phyloP scores from a whole-genome alignment of 2,888 invertebrate genomes.

The Caenorhabditis virilis region DNA sequence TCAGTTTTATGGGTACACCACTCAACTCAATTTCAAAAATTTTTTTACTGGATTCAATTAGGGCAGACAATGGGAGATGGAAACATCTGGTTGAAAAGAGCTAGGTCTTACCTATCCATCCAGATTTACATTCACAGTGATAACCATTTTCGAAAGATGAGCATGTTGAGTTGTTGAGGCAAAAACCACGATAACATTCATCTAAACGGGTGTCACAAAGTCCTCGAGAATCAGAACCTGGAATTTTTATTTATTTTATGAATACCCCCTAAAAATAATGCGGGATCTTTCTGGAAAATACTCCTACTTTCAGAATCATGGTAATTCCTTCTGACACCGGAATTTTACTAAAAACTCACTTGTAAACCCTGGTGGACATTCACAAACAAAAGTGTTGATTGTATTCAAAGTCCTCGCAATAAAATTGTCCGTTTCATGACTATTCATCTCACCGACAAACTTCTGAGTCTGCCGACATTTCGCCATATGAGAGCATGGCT shows the following conservation, averaged over 20 bases:
- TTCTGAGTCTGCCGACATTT: slow-evolving; percentile 62
- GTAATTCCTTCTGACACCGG: too few relatives aligned
- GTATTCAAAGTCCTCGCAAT: slow-evolving; percentile 59
- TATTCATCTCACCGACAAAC: slow-evolving; percentile 50
- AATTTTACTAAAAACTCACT: slow-evolving; percentile 44
- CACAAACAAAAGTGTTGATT: slow-evolving; percentile 62
- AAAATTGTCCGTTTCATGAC: slow-evolving; percentile 64
- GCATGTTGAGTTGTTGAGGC: slow-evolving; percentile 63
- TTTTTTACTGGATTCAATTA: too few relatives aligned
- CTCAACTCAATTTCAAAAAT: too few relatives aligned
- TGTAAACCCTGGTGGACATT: slow-evolving; percentile 66
- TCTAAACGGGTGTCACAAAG: slow-evolving; percentile 62
- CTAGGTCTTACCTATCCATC: slow-evolving; percentile 65
- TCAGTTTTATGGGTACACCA: too few relatives aligned
- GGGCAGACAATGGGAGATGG: too few relatives aligned
- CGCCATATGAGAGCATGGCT: slow-evolving; percentile 65
- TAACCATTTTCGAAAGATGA: slow-evolving; percentile 58
- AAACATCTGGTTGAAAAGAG: too few relatives aligned
- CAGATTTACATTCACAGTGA: slow-evolving; percentile 57
- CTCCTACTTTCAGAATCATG: too few relatives aligned
- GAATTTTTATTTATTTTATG: not conserved
- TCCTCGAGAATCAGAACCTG: not conserved
- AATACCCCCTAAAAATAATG: not conserved
- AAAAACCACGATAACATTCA: slow-evolving; percentile 58
- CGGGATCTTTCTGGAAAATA: too few relatives aligned